phyloP scores from a whole-genome alignment of 2,797 vertebrate species.

The Alauda arvensis region DNA sequence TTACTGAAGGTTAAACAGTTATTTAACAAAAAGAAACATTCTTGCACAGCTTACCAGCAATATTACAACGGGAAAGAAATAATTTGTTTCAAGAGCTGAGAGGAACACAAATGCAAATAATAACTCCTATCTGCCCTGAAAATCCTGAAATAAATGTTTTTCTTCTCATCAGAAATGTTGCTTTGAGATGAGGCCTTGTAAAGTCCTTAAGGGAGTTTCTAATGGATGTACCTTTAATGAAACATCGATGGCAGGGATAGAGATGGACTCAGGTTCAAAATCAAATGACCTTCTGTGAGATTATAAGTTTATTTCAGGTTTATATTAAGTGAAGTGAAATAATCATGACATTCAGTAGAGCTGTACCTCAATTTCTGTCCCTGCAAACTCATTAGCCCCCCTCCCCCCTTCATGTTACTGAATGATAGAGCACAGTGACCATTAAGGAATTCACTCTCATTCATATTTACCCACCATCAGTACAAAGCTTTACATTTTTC shows the following conservation, averaged over 20 bases:
- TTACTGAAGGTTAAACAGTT: neutral
- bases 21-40: neutral
- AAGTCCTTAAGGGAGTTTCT: neutral
- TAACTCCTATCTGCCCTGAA: neutral
- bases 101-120: neutral
- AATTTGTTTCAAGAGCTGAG: neutral
- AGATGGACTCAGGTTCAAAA: neutral
- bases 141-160: neutral
- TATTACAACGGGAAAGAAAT: neutral
- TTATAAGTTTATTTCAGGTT: neutral
- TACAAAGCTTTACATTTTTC: neutral
- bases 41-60: neutral
- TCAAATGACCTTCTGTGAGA: neutral
- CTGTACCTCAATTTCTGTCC: neutral
- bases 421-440: neutral
- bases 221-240: neutral
- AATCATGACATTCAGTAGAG: neutral
- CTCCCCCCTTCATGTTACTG: accelerated
- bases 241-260: neutral
- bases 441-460: neutral
- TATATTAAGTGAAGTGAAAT: neutral
- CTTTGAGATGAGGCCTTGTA: neutral
- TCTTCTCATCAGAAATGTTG: neutral
- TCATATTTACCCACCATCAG: neutral
- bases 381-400: neutral